Evolutionary conservation across 2,888 invertebrate species (phyloP), one percentile per base, ranked within the genome.

Genomic region (Octodonta nipae): DNA sequence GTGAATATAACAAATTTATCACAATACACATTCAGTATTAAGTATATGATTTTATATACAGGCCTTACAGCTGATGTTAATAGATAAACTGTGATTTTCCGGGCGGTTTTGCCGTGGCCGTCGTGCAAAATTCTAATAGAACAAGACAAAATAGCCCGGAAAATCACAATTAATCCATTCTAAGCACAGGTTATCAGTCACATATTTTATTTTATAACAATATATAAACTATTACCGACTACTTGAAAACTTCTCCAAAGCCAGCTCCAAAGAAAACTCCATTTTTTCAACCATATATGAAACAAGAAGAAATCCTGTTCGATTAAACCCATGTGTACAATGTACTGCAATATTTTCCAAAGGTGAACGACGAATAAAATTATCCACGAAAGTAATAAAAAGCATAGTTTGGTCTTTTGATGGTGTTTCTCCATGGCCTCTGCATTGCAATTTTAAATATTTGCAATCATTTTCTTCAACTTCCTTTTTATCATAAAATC

Each of bases 291-390:
- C 84, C 60, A 98, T 71, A 60, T 85, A 99, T 0, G 91, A 81
- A 14, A 81, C 76, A 30, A 99, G 82, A 4, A 98, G 67, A 55
- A 96, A 99, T 0, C 98, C 98, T 5, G 95, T 95, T 46, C 98
- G 70, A 60, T 99, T 99, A 61, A 96, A 98, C 1, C 98, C 98
- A 61, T 99, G 98, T 0, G 98, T 95, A 54, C 93, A 95, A 58
- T 93, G 93, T 5, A 95, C 79, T 5, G 78, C 85, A 43, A 86
- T 76, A 28, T 71, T 60, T 50, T 87, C 78, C 35, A 83, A 58
- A 0, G 93, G 92, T 51, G 85, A 71, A 41, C 84, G 74, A 12
- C 70, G 65, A 15, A 87, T 78, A 53, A 88, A 95, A 40, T 72
- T 71, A 32, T 74, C 72, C 34, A 89, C 88, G 26, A 86, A 58